Evolutionary conservation across 53 echinoderm and acorn worm species (phyloP).

Genomic region (Holothuria leucospilota): DNA sequence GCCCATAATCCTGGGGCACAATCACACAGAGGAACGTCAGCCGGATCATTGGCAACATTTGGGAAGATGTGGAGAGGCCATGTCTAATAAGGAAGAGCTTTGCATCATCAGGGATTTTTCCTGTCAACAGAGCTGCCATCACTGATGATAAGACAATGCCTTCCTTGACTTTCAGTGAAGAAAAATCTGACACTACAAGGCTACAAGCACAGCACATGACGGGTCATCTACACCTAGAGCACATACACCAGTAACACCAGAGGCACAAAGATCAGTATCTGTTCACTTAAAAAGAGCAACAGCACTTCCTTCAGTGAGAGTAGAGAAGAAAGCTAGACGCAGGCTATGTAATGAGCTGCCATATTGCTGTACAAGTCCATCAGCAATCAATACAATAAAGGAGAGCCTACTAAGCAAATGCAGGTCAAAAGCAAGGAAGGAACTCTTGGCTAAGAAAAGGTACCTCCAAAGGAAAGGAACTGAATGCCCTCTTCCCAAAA

Average conservation of each 20-base stretch:
- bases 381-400: slow-evolving; percentile 4
- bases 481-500: background rate
- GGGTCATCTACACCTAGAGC: background rate
- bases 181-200: too few species aligned
- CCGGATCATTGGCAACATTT: slow-evolving; percentile 24
- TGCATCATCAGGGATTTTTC: slow-evolving; percentile 19
- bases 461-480: slow-evolving; percentile 5
- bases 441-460: slow-evolving; percentile 20
- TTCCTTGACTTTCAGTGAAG: too few species aligned
- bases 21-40: slow-evolving; percentile 15
- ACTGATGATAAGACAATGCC: slow-evolving; percentile 15
- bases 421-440: slow-evolving; percentile 15
- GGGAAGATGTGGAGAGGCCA: slow-evolving; percentile 18
- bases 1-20: background rate
- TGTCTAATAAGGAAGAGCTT: slow-evolving; percentile 18
- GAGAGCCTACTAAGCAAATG: slow-evolving; percentile 9
- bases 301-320: background rate
- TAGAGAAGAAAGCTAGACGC: slow-evolving; percentile 24
- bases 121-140: slow-evolving; percentile 11
- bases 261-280: background rate
- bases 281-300: background rate
- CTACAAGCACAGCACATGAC: background rate
- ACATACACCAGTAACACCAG: slow-evolving; percentile 10
- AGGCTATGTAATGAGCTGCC: slow-evolving; percentile 41
- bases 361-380: background rate